Evolutionary conservation across 2,888 invertebrate genomes (phyloP).

Genomic region (Syrphus vitripennis): DNA sequence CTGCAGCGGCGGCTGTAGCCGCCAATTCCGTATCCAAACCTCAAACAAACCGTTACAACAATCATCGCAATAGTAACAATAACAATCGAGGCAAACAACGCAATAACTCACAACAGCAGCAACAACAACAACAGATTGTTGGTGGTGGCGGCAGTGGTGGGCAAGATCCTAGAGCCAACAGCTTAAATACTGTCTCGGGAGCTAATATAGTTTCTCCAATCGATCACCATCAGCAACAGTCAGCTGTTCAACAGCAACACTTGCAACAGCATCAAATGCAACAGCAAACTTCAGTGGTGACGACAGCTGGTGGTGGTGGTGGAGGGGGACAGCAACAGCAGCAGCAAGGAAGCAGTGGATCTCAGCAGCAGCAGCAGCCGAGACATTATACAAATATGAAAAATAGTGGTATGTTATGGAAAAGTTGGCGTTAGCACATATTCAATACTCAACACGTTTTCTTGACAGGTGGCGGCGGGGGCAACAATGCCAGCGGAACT

Average conservation of each 20-base stretch:
- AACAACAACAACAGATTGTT: constrained; percentile 65
- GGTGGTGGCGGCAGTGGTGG: constrained; percentile 30
- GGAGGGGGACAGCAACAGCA: constrained; percentile 67
- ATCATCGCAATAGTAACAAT: constrained; percentile 77
- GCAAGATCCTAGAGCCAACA: constrained; percentile 72
- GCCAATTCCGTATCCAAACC: constrained; percentile 69
- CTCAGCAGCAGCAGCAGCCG: constrained; percentile 56
- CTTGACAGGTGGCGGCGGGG: constrained; percentile 64
- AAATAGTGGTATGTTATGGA: constrained; percentile 70
- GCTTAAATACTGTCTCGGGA: constrained; percentile 56
- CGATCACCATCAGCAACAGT: constrained; percentile 75
- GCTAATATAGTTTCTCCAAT: constrained; percentile 72
- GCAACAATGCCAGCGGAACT: constrained; percentile 38
- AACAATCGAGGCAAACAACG: constrained; percentile 78
- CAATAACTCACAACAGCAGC: constrained; percentile 73
- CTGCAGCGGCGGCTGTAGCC: constrained; percentile 72
- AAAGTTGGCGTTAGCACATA: constrained; percentile 68
- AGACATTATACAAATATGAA: constrained; percentile 65
- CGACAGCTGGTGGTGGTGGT: constrained; percentile 44
- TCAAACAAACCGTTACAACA: constrained; percentile 76
- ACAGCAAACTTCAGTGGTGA: constrained; percentile 68
- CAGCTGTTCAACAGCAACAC: constrained; percentile 74
- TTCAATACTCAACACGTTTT: constrained; percentile 70
- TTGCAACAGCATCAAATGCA: constrained; percentile 75
- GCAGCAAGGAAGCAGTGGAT: constrained; percentile 72